Evolutionary conservation across 2,113 vertebrate species (phyloP).

Genomic region (Galemys pyrenaicus): DNA sequence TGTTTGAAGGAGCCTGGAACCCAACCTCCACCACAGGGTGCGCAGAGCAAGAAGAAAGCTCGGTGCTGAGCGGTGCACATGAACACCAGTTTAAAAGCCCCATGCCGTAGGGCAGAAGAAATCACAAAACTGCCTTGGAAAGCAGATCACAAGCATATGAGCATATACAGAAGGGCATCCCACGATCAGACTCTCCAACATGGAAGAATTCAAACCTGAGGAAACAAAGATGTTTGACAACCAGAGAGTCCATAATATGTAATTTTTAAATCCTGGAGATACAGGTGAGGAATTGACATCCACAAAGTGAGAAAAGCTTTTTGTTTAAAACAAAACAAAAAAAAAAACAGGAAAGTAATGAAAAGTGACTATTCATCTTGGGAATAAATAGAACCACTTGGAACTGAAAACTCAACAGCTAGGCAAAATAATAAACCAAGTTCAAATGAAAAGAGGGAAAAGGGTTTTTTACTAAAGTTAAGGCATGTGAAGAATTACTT

Average conservation of each 20-base stretch:
- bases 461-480: background rate
- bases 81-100: background rate
- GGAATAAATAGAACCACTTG: background rate
- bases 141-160: background rate
- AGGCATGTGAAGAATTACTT: background rate
- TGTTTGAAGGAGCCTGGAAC: background rate
- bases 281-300: background rate
- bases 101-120: background rate
- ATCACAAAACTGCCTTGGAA: background rate
- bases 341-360: background rate
- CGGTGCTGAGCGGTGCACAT: background rate
- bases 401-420: background rate
- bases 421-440: background rate
- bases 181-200: background rate
- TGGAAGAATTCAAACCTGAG: background rate
- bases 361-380: background rate
- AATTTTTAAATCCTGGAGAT: background rate
- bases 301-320: background rate
- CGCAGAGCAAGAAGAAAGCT: rapidly evolving
- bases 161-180: background rate
- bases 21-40: background rate
- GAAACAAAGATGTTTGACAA: background rate
- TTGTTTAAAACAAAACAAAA: background rate
- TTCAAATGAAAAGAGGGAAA: background rate
- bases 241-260: background rate